Conservation (phyloP, 2,113 vertebrate genomes). For the Corvus moneduloides region DNA sequence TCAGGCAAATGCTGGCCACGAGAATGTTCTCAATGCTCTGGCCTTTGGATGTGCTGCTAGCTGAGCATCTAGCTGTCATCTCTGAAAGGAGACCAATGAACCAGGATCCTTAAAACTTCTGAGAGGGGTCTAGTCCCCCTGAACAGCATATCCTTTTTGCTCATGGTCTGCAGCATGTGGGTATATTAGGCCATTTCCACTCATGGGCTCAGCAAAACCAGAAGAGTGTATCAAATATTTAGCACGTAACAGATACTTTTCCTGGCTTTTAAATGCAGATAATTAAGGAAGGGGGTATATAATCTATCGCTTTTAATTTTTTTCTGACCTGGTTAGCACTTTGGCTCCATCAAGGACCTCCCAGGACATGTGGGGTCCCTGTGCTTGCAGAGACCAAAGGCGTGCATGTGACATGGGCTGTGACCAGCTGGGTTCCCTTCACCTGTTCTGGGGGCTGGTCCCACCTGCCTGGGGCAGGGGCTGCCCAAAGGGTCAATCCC, state of each 20-base stretch:
- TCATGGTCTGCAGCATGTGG: neutral
- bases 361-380: neutral
- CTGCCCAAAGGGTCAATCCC: neutral
- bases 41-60: neutral
- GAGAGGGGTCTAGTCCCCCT: neutral
- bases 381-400: neutral
- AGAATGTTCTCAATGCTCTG: neutral
- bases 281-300: neutral
- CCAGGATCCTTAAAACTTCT: neutral
- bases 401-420: fast-evolving
- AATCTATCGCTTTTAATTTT: neutral
- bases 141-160: neutral
- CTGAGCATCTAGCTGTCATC: neutral
- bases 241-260: neutral
- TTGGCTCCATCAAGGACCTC: neutral
- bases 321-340: neutral
- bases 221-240: neutral
- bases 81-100: neutral
- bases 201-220: neutral
- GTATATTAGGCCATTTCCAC: neutral
- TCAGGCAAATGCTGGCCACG: neutral
- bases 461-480: neutral
- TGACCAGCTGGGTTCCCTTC: neutral
- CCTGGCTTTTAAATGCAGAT: conserved; percentile 4
- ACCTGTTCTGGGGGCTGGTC: neutral